Evolutionary conservation across 1,140 invertebrate species (phyloP), one percentile per base, ranked within the genome.

Genomic region (Drosophila tropicalis): DNA sequence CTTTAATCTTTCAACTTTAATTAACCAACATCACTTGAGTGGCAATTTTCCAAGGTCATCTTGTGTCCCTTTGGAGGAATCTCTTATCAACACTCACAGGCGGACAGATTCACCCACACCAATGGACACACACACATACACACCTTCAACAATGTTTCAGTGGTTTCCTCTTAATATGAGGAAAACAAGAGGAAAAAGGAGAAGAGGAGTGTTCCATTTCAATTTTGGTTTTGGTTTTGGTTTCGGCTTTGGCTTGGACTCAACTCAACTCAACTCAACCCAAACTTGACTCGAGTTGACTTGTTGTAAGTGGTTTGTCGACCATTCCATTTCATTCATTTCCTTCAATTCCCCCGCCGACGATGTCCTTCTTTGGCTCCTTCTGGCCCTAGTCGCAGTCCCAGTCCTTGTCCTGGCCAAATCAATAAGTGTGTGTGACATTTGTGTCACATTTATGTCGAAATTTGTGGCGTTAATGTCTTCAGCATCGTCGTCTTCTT

Each of bases 381-480:
- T 5, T 5, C 29, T 39, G 3, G 36, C 3, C 34, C 34, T 36
- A 9, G 29, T 34, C 15, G 12, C 3, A 9, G 29, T 12, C 25
- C 15, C 1, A 3, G 13, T 12, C 17, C 29, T 19, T 22, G 19
- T 25, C 36, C 13, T n/a, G 66, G 69, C 44, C 44, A 51, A 81
- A 86, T 85, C 82, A 78, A 85, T 86, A 85, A 74, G 74, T 80
- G 74, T 69, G 67, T 81, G 70, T 85, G 78, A 85, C 82, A 85
- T 81, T 85, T 85, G 82, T 85, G 81, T 85, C 82, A 85, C 81
- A 86, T 85, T 86, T 85, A 84, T 85, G 82, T 85, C 82, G 62
- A 78, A 81, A 74, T 69, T 81, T 70, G 82, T 70, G 78, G 82
- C 70, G 84, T 86, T 81, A 86, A 86, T 86, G 82, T 77, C 54